Evolutionary conservation across 2,797 vertebrate species (phyloP), one percentile per base, ranked within the genome.

Genomic region (Gymnoscopelus microlampas): DNA sequence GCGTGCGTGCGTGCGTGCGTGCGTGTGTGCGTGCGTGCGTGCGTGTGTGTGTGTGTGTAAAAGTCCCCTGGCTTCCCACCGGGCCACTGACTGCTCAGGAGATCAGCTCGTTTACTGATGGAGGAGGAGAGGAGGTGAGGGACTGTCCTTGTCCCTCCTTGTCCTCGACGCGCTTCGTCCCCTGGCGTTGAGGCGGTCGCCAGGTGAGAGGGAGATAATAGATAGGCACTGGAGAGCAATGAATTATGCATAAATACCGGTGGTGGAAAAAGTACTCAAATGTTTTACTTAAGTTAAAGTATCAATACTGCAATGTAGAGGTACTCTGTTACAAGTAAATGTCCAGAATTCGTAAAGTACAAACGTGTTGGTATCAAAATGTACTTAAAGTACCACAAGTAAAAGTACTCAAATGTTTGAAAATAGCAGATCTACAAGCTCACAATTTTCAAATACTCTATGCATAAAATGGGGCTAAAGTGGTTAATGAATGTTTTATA

Each of bases 221-320:
- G n/a, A 61, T 24, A 24, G 3, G 26, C 65, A 63, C 56, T 64
- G 63, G 23, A 60, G 65, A 69, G 26, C 11, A 56, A 72, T 79
- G 63, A 72, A 81, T 77, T 54, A 56, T 65, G 65, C 54, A 70
- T 74, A 50, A 50, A 68, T 48, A 60, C 59, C 74, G 57, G 70
- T 19, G 19, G 19, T 19, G 19, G 19, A 19, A n/a, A n/a, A n/a
- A n/a, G n/a, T n/a, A n/a, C n/a, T n/a, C n/a, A n/a, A n/a, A 19
- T 19, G 19, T 19, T 19, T 19, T 19, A 19, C 19, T 19, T 19
- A 19, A 19, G 19, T 19, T 1, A 19, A 19, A 19, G 19, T 19
- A 1, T 19, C 19, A 19, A 19, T 19, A 19, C 19, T 19, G 19
- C 19, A 19, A 19, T 19, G 19, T 19, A 19, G 19, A 19, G 1